Evolutionary conservation across 2,797 vertebrate genomes (phyloP).

Genomic region (Hybognathus amarus): DNA sequence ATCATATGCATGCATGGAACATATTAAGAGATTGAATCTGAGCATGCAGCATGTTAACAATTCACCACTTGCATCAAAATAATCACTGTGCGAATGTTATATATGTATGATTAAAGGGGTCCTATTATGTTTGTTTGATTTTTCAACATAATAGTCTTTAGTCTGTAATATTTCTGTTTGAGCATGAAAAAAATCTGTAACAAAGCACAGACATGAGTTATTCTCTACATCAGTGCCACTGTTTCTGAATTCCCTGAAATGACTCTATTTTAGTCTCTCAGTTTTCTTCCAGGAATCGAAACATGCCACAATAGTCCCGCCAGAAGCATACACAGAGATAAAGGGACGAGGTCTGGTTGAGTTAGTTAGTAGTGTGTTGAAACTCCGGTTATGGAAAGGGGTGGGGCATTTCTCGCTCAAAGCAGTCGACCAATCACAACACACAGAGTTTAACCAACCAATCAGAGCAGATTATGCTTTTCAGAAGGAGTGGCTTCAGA

Average conservation of each 20-base stretch:
- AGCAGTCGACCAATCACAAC: neutral
- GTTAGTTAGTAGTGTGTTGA: neutral
- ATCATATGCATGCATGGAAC: slow-evolving; percentile 41
- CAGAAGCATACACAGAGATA: neutral
- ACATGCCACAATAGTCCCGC: neutral
- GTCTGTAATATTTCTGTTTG: neutral
- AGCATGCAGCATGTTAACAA: slow-evolving; percentile 56
- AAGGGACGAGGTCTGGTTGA: neutral
- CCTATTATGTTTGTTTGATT: neutral
- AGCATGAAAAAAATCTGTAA: neutral
- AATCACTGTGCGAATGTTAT: neutral
- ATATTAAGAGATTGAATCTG: slow-evolving; percentile 27
- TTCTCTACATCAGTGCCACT: neutral
- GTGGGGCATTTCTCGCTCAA: neutral
- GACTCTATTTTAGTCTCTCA: neutral
- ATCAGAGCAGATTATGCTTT: neutral
- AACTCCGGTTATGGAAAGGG: neutral
- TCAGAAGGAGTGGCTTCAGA: neutral
- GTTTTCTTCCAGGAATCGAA: neutral
- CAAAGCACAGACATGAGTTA: neutral
- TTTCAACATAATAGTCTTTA: neutral
- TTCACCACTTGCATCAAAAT: neutral
- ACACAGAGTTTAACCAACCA: neutral
- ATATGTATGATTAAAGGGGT: neutral
- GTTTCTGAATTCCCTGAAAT: neutral